Evolutionary conservation across 23 tunicate genomes (phyloP), one percentile per base, ranked within the genome.

Genomic region (Corella eumyota): DNA sequence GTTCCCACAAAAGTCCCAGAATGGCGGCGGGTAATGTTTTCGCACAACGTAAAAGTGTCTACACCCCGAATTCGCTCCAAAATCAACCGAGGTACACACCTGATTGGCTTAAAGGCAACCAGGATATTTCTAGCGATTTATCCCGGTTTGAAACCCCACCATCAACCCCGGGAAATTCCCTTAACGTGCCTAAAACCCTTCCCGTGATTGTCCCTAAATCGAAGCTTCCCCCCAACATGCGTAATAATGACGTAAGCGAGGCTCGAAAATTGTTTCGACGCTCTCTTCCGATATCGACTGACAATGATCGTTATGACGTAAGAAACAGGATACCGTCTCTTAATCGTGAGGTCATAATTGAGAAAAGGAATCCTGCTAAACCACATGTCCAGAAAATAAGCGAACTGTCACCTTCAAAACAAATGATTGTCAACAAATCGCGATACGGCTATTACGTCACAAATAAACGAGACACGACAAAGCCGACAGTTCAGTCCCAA

Each of bases 371-470:
- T n/a, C n/a, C n/a, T n/a, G n/a, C n/a, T n/a, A n/a, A n/a, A n/a
- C n/a, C n/a, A n/a, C n/a, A n/a, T n/a, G n/a, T n/a, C n/a, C n/a
- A n/a, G n/a, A n/a, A n/a, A n/a, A n/a, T n/a, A n/a, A n/a, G n/a
- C n/a, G 25, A 33, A 19, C 52, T 6, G 28, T 7, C 52, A 4
- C 32, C 40, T 13, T 29, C 23, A 29, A 25, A 36, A 1, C 20
- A 60, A 31, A 6, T 62, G 28, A 27, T 66, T 19, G 71, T 68
- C 1, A 68, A 68, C 34, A 56, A 55, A 54, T 32, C 74, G 1
- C 34, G 38, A 21, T 33, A 52, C 29, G 74, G 74, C 25, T 56
- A 68, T 26, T 56, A 68, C 63, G 13, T 68, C 32, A 66, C 58
- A 1, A 66, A 66, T 32, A n/a, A n/a, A n/a, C n/a, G n/a, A n/a